These are phyloP conservation scores for Aplysina aerophoba DNA, from an alignment of 37 sponge, comb jelly and placozoan species.

Conservation along the genomic window DNA sequence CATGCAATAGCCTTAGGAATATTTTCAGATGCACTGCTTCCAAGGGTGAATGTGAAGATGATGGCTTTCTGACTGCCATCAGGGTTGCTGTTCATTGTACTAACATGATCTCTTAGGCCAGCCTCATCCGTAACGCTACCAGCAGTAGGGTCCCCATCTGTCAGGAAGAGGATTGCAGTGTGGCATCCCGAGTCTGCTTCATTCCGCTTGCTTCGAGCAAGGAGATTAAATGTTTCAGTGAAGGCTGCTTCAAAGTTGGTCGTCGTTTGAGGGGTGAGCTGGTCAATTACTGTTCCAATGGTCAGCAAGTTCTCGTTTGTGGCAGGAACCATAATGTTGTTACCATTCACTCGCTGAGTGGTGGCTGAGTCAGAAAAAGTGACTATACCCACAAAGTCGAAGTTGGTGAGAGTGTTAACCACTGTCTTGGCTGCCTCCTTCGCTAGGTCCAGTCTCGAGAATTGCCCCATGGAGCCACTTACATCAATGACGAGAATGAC, in stretches of 20 bases:
- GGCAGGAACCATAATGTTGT: conserved; percentile 10
- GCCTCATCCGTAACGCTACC: neutral
- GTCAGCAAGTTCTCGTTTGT: neutral
- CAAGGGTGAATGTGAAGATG: conserved; percentile 11
- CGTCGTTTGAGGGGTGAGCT: neutral
- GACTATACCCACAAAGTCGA: conserved; percentile 25
- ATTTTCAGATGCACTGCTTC: neutral
- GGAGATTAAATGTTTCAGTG: conserved; percentile 8
- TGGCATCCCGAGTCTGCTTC: neutral
- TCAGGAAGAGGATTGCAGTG: conserved; percentile 24
- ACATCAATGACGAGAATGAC: conserved; percentile 37
- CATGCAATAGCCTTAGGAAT: conserved; percentile 25
- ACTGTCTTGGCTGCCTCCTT: conserved; percentile 34
- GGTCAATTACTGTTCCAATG: neutral
- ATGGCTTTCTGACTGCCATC: neutral
- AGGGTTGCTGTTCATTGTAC: too few relatives aligned
- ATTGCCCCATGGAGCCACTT: conserved; percentile 9
- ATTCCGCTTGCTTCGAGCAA: neutral
- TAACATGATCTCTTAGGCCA: neutral
- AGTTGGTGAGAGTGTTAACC: conserved; percentile 18
- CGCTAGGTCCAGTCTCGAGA: neutral
- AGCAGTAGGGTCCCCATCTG: conserved; percentile 8
- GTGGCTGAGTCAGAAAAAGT: neutral
- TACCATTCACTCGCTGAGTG: too few relatives aligned
- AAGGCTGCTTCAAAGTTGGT: conserved; percentile 32